Evolutionary conservation across 2,113 vertebrate genomes (phyloP).

Genomic region (Saccopteryx leptura): DNA sequence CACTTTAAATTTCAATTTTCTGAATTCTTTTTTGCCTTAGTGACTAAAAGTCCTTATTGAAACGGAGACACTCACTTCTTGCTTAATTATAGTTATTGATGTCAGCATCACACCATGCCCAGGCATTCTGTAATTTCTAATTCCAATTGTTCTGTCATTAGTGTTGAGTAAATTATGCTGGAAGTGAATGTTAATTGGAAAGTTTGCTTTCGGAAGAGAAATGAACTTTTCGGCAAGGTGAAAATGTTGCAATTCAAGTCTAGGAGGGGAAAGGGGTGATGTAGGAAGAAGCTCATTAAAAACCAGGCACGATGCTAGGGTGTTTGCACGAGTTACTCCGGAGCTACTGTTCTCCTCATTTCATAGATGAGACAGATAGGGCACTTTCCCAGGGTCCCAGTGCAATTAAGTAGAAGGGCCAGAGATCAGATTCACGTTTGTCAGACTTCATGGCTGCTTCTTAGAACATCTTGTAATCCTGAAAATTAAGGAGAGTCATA

Average conservation of each 20-base stretch:
- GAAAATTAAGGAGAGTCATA: neutral
- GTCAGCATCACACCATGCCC: neutral
- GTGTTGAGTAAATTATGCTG: neutral
- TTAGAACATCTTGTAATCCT: neutral
- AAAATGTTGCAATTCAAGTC: slow-evolving; percentile 43
- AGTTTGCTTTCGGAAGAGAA: neutral
- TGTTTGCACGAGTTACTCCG: neutral
- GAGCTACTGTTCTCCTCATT: neutral
- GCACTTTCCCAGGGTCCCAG: neutral
- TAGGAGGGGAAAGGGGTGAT: neutral
- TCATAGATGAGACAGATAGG: neutral
- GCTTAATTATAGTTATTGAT: neutral
- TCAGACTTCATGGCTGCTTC: neutral
- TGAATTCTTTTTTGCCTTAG: slow-evolving; percentile 32
- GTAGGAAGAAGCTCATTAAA: neutral
- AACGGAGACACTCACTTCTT: neutral
- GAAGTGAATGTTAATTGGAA: neutral
- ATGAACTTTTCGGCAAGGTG: neutral
- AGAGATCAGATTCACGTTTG: neutral
- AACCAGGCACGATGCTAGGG: rapidly evolving
- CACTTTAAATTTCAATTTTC: neutral
- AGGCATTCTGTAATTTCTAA: slow-evolving; percentile 10
- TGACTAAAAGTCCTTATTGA: neutral
- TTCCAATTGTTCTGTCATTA: neutral
- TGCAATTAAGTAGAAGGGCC: neutral